Base-by-base conservation (phyloP, 2,888 invertebrate species). In the Hedya salicella region DNA sequence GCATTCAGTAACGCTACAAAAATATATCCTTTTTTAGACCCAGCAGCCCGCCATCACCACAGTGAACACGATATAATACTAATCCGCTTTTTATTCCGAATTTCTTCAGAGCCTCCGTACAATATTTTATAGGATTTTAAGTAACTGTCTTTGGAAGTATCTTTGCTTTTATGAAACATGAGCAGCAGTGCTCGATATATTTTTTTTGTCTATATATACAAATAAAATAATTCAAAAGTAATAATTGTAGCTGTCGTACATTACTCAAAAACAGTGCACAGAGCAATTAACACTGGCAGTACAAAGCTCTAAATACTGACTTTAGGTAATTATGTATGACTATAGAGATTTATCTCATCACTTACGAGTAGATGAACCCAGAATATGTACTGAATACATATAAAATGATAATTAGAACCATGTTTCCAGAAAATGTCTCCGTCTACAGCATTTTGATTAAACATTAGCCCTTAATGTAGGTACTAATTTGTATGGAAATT, bases 31-130 rank as follows among this genome's bases (percentile, higher is more conserved):
- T 48, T 44, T 25, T 46, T 36, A 42, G 42, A 30, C 4, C 14
- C 42, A 49, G 48, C 30, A 44, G 32, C 87, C 88, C 76, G 76
- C 76, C 74, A 74, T n/a, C n/a, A n/a, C n/a, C n/a, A n/a, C n/a
- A n/a, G n/a, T n/a, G n/a, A n/a, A n/a, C n/a, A n/a, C n/a, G 73
- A 75, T 76, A 75, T 78, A 81, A 83, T 77, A 78, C 72, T 89
- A 88, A 91, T 90, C 88, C 86, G 79, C 72, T 85, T 88, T 87
- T 88, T 84, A 87, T 84, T 77, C 74, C 71, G 73, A 73, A 82
- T 87, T 77, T 90, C 87, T 77, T 87, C 88, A 70, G 73, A 73
- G 75, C 73, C 75, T 76, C 73, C n/a, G 13, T 44, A 72, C 70
- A 72, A 71, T 72, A 75, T 72, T 80, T 79, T 79, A 79, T 73